Evolutionary conservation across 2,888 invertebrate species (phyloP).

Genomic region (Tiphia femorata): DNA sequence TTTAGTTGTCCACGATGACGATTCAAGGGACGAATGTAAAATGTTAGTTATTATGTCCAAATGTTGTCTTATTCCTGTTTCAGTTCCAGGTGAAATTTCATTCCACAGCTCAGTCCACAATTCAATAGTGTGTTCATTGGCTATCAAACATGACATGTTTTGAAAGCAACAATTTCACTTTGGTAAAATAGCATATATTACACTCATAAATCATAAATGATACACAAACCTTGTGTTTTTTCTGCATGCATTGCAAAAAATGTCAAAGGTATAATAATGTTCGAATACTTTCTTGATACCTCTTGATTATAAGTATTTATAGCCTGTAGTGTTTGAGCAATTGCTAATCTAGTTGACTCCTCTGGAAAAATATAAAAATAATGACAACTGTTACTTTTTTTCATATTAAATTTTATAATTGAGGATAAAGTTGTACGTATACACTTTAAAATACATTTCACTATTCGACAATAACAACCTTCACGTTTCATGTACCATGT

Average conservation of each 20-base stretch:
- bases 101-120: conserved; percentile 91
- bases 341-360: conserved; percentile 80
- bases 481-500: conserved; percentile 79
- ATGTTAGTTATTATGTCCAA: conserved; percentile 79
- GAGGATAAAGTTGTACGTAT: conserved; percentile 4
- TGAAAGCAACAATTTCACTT: background rate
- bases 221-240: conserved; percentile 73
- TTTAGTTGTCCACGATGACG: conserved; percentile 90
- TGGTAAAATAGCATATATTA: background rate
- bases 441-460: background rate
- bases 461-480: no score
- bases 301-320: conserved; percentile 88
- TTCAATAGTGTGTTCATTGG: conserved; percentile 74
- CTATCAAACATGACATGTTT: conserved; percentile 3
- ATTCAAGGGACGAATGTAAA: conserved; percentile 80
- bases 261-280: conserved; percentile 82
- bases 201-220: background rate
- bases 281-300: conserved; percentile 82
- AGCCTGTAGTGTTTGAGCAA: conserved; percentile 82
- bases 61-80: conserved; percentile 84
- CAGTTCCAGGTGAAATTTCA: conserved; percentile 89
- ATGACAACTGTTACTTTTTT: no score
- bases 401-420: no score
- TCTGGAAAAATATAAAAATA: conserved; percentile 71
- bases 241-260: conserved; percentile 93